Evolutionary conservation across 2,888 invertebrate genomes (phyloP).

Genomic region (Heliconius aoede): DNA sequence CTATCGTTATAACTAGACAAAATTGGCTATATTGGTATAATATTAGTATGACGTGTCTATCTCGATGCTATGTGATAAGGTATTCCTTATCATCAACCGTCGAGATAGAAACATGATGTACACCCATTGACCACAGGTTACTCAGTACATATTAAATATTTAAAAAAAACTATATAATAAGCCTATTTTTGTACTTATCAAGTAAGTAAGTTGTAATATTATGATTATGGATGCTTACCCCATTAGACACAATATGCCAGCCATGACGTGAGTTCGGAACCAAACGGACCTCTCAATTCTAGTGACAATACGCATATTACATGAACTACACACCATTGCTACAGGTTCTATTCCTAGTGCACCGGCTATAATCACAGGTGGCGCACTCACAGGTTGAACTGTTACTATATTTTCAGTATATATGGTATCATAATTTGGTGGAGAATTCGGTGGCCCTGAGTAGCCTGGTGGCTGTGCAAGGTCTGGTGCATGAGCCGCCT

Average conservation of each 20-base stretch:
- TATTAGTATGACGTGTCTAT: too few species aligned
- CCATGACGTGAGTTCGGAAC: background rate
- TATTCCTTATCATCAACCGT: background rate
- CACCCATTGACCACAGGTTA: background rate
- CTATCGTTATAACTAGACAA: background rate
- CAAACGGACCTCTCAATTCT: constrained; percentile 5
- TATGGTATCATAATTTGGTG: background rate
- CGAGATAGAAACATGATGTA: background rate
- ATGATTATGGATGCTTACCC: constrained; percentile 8
- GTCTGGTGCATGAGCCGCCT: background rate
- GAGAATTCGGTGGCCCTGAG: background rate
- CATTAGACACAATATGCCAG: constrained; percentile 4
- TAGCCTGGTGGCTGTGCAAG: background rate
- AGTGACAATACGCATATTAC: constrained; percentile 4
- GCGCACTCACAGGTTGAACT: background rate
- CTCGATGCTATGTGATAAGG: too few species aligned
- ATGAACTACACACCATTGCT: constrained; percentile 3
- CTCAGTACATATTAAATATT: background rate
- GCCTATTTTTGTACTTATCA: background rate
- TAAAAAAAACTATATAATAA: background rate
- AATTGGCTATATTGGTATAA: background rate
- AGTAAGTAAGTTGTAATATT: too few species aligned
- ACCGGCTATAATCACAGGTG: background rate
- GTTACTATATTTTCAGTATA: background rate
- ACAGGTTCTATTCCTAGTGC: background rate